Conservation (phyloP, 2,113 vertebrate genomes). For the Gasterosteus nipponicus region DNA sequence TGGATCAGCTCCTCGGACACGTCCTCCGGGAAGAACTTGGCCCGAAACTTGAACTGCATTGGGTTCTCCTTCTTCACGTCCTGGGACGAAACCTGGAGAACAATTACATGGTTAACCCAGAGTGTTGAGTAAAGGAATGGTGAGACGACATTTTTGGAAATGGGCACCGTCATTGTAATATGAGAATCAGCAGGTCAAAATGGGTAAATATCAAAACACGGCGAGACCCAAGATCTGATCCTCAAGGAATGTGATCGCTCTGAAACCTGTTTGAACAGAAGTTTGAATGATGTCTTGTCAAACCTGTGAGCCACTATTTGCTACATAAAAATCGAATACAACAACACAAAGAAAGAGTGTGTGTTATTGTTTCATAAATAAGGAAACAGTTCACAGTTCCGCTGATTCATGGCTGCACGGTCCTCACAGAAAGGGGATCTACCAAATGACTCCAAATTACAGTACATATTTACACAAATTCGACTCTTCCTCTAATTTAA, state of each 20-base stretch:
- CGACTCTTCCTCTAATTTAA: slow-evolving; percentile 53
- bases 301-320: neutral
- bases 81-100: slow-evolving; percentile 89
- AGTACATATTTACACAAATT: slow-evolving; percentile 44
- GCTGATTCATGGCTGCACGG: neutral
- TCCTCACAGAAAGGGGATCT: slow-evolving; percentile 16
- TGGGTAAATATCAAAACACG: neutral
- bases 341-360: neutral
- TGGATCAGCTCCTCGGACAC: slow-evolving; percentile 95
- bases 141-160: neutral
- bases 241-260: neutral
- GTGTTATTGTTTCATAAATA: neutral
- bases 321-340: neutral
- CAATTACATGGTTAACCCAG: neutral
- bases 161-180: neutral
- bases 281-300: neutral
- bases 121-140: neutral
- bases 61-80: slow-evolving; percentile 94
- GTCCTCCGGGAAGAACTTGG: slow-evolving; percentile 96
- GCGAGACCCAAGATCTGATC: neutral
- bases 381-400: slow-evolving; percentile 2
- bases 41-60: slow-evolving; percentile 93
- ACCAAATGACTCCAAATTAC: slow-evolving; percentile 15
- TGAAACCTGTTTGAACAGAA: neutral
- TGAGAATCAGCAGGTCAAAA: neutral